These are phyloP conservation scores for Lordiphosa collinella DNA, from an alignment of 1,140 invertebrate species.

Conservation along the genomic window DNA sequence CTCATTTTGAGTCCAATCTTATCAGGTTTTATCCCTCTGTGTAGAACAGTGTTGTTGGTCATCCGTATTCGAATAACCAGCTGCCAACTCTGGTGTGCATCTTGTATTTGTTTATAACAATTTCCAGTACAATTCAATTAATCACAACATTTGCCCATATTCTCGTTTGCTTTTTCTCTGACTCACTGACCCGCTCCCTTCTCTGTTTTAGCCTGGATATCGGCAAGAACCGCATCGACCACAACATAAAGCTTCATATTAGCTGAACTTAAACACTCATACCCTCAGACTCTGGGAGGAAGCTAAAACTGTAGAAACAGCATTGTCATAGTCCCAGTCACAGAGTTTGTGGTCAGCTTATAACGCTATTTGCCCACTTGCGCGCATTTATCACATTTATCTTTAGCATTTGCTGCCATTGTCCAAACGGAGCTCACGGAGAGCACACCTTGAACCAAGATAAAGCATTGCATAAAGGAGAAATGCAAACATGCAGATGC, in stretches of 20 bases:
- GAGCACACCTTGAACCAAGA: slow-evolving; percentile 49
- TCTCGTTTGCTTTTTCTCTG: not conserved
- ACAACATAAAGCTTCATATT: slow-evolving; percentile 20
- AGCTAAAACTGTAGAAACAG: slow-evolving; percentile 5
- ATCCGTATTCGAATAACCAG: too few species aligned
- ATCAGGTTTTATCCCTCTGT: too few species aligned
- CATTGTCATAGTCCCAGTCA: slow-evolving; percentile 25
- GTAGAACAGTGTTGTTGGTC: too few species aligned
- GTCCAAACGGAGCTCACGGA: slow-evolving; percentile 4
- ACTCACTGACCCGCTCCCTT: not conserved
- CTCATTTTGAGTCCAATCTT: too few species aligned
- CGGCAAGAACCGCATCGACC: slow-evolving; percentile 10
- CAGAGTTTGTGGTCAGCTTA: slow-evolving; percentile 65
- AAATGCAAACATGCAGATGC: slow-evolving; percentile 68
- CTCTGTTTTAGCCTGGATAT: not conserved
- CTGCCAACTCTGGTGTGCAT: too few species aligned
- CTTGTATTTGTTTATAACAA: not conserved
- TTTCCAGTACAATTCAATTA: not conserved
- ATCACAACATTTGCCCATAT: slow-evolving; percentile 1
- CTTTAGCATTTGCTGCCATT: slow-evolving; percentile 38
- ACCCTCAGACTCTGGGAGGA: slow-evolving; percentile 11
- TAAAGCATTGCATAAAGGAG: slow-evolving; percentile 60
- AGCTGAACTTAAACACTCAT: slow-evolving; percentile 21
- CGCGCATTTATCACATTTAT: slow-evolving; percentile 73
- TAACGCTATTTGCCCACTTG: slow-evolving; percentile 64